Percentiles rank a stretch among this genome's conserved stretches.
These are phyloP conservation scores for Tenrec ecaudatus DNA, from an alignment of 2,113 vertebrate genomes.

Conservation along the genomic window DNA sequence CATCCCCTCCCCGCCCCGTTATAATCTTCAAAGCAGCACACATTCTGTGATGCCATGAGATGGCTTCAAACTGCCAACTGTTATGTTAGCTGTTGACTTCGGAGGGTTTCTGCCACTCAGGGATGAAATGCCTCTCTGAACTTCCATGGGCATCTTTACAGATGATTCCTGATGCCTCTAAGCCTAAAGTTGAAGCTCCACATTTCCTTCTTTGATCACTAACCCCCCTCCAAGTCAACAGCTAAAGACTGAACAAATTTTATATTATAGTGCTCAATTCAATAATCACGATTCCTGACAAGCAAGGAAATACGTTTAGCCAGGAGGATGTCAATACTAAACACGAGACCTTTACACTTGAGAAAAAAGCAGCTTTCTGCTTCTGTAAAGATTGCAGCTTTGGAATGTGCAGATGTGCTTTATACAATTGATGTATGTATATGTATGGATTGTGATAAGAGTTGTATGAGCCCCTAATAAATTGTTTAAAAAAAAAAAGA, in stretches of 20 bases:
- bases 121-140: no score
- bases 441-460: no score
- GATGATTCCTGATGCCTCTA: not conserved
- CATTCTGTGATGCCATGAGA: not conserved
- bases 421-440: no score
- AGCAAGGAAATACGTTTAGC: not conserved
- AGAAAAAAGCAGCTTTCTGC: not conserved
- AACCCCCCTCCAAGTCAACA: not conserved
- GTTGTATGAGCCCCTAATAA: no score
- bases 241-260: not conserved
- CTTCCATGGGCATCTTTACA: no score
- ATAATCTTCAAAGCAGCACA: not conserved
- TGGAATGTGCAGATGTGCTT: no score
- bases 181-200: not conserved
- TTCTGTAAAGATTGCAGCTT: no score
- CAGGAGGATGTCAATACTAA: not conserved
- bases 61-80: not conserved
- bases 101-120: no score
- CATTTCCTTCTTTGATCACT: not conserved
- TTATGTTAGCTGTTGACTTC: no score
- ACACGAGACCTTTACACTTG: no score
- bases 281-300: not conserved
- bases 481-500: no score
- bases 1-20: no score
- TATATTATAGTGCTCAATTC: not conserved